A percentile compares a stretch with the other conserved stretches of the same genome.
Evolutionary conservation across 2,797 vertebrate genomes (phyloP).

Genomic region (Anguilla anguilla): DNA sequence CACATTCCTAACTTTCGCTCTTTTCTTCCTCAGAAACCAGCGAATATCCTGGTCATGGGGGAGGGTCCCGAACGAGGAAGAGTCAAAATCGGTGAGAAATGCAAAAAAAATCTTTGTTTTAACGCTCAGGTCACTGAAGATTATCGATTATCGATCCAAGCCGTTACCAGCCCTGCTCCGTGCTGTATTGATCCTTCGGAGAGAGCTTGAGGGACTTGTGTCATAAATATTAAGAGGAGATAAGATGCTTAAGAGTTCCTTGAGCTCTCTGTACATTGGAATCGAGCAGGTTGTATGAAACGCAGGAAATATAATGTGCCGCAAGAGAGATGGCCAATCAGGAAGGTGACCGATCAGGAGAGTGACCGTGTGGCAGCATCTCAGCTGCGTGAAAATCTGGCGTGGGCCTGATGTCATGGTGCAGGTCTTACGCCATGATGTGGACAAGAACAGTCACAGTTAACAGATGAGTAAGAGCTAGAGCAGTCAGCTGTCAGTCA

Average conservation of each 20-base stretch:
- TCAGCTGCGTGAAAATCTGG: background rate
- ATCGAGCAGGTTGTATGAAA: background rate
- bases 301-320: background rate
- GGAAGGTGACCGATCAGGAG: too few relatives aligned
- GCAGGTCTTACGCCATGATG: background rate
- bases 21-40: slow-evolving; percentile 89
- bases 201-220: background rate
- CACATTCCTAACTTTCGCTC: slow-evolving; percentile 40
- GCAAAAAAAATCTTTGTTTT: background rate
- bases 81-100: slow-evolving; percentile 92
- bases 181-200: background rate
- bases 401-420: background rate
- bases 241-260: background rate
- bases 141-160: slow-evolving; percentile 22
- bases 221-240: background rate
- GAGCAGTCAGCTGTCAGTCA: slow-evolving; percentile 43
- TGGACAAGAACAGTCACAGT: background rate
- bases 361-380: background rate
- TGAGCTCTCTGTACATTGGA: background rate
- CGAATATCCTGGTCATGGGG: slow-evolving; percentile 99
- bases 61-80: slow-evolving; percentile 93
- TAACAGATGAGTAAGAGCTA: background rate
- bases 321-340: background rate
- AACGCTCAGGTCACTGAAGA: background rate
- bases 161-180: background rate